Evolutionary conservation across 2,113 vertebrate genomes (phyloP).

Genomic region (Leptobrachium leishanense): DNA sequence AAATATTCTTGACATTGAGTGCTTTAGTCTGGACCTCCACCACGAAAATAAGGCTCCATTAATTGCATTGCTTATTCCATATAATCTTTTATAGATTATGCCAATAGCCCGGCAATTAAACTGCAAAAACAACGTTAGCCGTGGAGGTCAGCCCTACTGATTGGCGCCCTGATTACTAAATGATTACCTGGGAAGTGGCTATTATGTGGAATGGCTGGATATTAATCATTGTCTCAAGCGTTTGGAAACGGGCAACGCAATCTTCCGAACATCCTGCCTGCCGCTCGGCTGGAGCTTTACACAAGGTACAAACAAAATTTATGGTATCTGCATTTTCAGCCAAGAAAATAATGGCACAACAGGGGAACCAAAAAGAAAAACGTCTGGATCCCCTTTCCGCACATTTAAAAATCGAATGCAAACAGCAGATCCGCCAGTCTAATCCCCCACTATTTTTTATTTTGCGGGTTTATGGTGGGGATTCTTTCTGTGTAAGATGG

Average conservation of each 20-base stretch:
- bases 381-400: slow-evolving; percentile 15
- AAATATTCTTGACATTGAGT: slow-evolving; percentile 19
- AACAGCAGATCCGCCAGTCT: neutral
- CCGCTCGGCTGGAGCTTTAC: slow-evolving; percentile 9
- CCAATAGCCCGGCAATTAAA: slow-evolving; percentile 31
- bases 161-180: slow-evolving; percentile 44
- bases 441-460: neutral
- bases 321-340: slow-evolving; percentile 17
- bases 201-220: slow-evolving; percentile 37
- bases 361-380: slow-evolving; percentile 8
- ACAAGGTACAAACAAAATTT: slow-evolving; percentile 39
- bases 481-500: too few species aligned
- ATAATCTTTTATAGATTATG: slow-evolving; percentile 46
- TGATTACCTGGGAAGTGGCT: slow-evolving; percentile 46
- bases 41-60: slow-evolving; percentile 34
- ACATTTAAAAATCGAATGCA: neutral
- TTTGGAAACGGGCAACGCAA: slow-evolving; percentile 39
- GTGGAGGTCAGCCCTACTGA: slow-evolving; percentile 12
- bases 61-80: slow-evolving; percentile 37
- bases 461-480: too few species aligned
- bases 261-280: slow-evolving; percentile 17
- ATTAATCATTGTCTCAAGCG: slow-evolving; percentile 43
- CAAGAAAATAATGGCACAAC: slow-evolving; percentile 36
- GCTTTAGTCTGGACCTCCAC: slow-evolving; percentile 28
- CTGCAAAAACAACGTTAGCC: slow-evolving; percentile 34